Evolutionary conservation across 2,113 vertebrate species (phyloP).

Genomic region (Triplophysa siluroides): DNA sequence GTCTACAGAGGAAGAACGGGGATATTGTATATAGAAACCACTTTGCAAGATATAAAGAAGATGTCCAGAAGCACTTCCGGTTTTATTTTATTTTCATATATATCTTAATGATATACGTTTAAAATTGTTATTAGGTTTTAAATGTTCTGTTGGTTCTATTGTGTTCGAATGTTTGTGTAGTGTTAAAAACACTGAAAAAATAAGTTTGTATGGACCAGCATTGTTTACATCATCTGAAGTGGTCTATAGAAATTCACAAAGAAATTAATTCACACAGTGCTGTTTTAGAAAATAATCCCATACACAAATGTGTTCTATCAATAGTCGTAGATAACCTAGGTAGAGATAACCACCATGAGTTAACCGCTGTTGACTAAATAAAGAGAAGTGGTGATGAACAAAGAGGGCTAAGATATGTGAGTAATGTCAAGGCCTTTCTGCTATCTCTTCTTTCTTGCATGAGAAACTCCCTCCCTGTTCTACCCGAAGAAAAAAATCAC

Average conservation of each 20-base stretch:
- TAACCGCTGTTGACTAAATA: neutral
- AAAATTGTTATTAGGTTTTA: too few relatives aligned
- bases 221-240: too few relatives aligned
- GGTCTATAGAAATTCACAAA: too few relatives aligned
- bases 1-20: neutral
- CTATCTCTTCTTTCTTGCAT: constrained; percentile 22
- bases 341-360: neutral
- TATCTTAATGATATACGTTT: too few relatives aligned
- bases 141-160: too few relatives aligned
- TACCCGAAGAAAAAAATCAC: neutral
- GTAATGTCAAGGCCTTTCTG: constrained; percentile 40
- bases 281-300: neutral
- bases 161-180: too few relatives aligned
- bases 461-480: constrained; percentile 15
- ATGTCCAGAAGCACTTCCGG: too few relatives aligned
- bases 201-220: too few relatives aligned
- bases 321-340: neutral
- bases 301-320: neutral
- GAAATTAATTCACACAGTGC: constrained; percentile 47
- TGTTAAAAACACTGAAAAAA: too few relatives aligned
- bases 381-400: constrained; percentile 26
- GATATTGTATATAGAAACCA: too few relatives aligned
- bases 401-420: constrained; percentile 27
- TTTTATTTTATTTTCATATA: too few relatives aligned
- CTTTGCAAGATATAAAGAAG: too few relatives aligned